Evolutionary conservation across 1,140 invertebrate genomes (phyloP).

Genomic region (Sinella curviseta): DNA sequence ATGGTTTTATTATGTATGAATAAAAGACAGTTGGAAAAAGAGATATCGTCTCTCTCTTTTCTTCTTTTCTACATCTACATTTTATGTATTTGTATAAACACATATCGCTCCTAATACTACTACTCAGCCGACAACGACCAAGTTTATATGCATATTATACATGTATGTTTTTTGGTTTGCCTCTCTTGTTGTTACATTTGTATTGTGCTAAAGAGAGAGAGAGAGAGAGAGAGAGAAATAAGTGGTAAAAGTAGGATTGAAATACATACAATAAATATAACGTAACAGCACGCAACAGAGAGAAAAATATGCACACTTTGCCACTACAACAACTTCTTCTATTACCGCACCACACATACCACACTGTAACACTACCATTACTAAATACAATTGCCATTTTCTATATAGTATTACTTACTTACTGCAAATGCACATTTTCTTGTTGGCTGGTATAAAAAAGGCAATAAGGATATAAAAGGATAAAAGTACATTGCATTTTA

Average conservation of each 20-base stretch:
- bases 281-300: slow-evolving; percentile 14
- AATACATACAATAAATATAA: background rate
- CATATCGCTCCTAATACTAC: background rate
- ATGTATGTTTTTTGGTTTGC: background rate
- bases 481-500: background rate
- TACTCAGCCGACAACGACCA: background rate
- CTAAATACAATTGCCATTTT: background rate
- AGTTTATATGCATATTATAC: background rate
- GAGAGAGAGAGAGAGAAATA: background rate
- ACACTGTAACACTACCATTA: background rate
- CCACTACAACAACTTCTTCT: background rate
- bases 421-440: background rate
- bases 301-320: background rate
- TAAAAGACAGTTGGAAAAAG: slow-evolving; percentile 9
- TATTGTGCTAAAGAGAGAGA: background rate
- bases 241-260: background rate
- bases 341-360: background rate
- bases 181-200: background rate
- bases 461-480: background rate
- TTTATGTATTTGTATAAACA: background rate
- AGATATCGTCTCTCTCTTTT: background rate
- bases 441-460: background rate
- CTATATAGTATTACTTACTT: background rate
- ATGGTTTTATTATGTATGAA: slow-evolving; percentile 15
- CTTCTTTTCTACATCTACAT: background rate